Conservation (phyloP, 1,140 invertebrate species). For the Drosophila kikkawai region DNA sequence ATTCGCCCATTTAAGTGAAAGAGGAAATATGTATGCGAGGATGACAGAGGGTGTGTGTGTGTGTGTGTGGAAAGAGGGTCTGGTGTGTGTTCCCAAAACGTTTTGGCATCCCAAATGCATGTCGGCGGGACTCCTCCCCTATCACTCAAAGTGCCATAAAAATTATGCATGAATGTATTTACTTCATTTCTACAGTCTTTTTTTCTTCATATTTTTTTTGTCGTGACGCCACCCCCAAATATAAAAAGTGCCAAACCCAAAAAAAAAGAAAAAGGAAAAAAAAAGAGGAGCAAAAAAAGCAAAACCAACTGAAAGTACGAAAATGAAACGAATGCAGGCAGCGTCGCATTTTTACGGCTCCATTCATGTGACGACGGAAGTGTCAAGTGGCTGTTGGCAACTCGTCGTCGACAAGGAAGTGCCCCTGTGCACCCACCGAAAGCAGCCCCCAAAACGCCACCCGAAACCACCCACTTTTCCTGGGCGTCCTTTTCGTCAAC, state of each 20-base stretch:
- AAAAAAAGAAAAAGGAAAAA: conserved; percentile 8
- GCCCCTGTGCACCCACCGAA: conserved; percentile 10
- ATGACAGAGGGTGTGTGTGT: not conserved
- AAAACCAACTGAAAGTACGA: conserved; percentile 12
- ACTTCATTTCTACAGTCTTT: conserved; percentile 54
- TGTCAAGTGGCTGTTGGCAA: conserved; percentile 83
- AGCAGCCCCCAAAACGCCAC: conserved; percentile 5
- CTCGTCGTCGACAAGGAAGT: conserved; percentile 76
- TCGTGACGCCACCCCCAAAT: conserved; percentile 53
- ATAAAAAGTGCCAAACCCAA: conserved; percentile 66
- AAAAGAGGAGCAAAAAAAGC: not conserved
- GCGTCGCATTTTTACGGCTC: conserved; percentile 82
- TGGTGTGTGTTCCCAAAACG: conserved; percentile 73
- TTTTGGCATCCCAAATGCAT: conserved; percentile 78
- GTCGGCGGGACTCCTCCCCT: conserved; percentile 38
- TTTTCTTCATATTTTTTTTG: conserved; percentile 31
- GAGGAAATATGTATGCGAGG: not conserved
- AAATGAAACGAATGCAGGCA: conserved; percentile 67
- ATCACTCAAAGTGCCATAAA: conserved; percentile 71
- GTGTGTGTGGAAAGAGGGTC: conserved; percentile 12
- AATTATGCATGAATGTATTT: conserved; percentile 83
- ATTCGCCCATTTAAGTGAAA: conserved; percentile 59
- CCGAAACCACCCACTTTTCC: conserved; percentile 27
- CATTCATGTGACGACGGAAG: conserved; percentile 83
- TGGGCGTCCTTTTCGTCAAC: conserved; percentile 78